These are phyloP conservation scores for Xanthostigma xanthostigma DNA, from an alignment of 2,888 invertebrate genomes.

Conservation along the genomic window DNA sequence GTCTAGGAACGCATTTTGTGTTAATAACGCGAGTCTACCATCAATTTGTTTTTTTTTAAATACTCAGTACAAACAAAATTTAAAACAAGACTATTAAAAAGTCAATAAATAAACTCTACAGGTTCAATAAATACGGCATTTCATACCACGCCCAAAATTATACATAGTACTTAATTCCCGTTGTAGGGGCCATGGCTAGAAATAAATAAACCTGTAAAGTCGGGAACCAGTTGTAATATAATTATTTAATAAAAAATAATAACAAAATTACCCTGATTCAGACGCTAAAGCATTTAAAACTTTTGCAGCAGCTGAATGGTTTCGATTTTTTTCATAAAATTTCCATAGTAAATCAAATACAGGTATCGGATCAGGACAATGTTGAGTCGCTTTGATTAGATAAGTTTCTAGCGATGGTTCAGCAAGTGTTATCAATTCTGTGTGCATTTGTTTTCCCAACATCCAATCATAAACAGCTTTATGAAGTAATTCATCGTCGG, in stretches of 20 bases:
- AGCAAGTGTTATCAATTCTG: slow-evolving; percentile 50
- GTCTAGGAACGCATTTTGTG: too few species aligned
- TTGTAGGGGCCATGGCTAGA: neutral
- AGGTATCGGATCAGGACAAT: slow-evolving; percentile 40
- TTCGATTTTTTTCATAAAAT: slow-evolving; percentile 83
- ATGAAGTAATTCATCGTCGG: slow-evolving; percentile 78
- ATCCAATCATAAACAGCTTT: slow-evolving; percentile 90
- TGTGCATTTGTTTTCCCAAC: slow-evolving; percentile 55
- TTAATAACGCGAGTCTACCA: too few species aligned
- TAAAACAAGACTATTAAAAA: too few species aligned
- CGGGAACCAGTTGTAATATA: neutral
- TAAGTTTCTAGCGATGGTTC: slow-evolving; percentile 64
- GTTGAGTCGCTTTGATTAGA: slow-evolving; percentile 42
- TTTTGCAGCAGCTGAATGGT: slow-evolving; percentile 84
- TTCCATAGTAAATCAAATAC: slow-evolving; percentile 84
- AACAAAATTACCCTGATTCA: slow-evolving; percentile 45
- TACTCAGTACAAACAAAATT: too few species aligned
- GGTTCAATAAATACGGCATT: too few species aligned
- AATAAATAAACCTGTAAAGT: neutral
- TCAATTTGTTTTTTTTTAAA: too few species aligned
- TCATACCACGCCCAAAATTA: too few species aligned
- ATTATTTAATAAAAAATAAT: slow-evolving; percentile 2
- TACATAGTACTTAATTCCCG: too few species aligned
- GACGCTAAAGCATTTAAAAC: slow-evolving; percentile 79
- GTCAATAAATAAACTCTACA: too few species aligned